phyloP scores from a whole-genome alignment of 2,113 vertebrate genomes.

The Prunella himalayana region DNA sequence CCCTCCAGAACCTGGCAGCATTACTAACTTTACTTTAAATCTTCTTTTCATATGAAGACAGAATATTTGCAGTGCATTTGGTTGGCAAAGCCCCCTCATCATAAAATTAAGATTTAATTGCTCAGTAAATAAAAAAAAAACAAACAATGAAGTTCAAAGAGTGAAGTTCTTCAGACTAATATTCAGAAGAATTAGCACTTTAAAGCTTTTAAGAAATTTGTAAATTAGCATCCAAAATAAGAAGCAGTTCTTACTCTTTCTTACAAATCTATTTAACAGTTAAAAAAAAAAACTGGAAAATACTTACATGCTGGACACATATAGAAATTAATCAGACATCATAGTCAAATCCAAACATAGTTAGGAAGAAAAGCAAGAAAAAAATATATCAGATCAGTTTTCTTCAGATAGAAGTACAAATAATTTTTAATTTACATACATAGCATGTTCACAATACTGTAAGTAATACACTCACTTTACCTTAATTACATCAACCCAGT shows the following conservation, averaged over 20 bases:
- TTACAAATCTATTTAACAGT: neutral
- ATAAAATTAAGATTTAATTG: neutral
- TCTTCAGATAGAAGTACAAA: neutral
- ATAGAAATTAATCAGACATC: neutral
- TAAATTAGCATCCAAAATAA: neutral
- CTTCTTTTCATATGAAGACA: neutral
- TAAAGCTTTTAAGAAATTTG: neutral
- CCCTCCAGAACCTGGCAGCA: neutral
- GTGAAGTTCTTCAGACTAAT: neutral
- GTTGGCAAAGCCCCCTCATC: neutral
- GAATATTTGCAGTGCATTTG: neutral
- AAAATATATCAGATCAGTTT: neutral
- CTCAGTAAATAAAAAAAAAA: neutral
- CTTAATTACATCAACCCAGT: constrained; percentile 98
- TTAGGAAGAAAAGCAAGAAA: constrained; percentile 36
- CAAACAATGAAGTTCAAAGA: neutral
- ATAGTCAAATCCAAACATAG: constrained; percentile 30
- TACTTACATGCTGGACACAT: constrained; percentile 80
- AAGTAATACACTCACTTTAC: constrained; percentile 63
- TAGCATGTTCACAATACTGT: neutral
- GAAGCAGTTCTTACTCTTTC: neutral
- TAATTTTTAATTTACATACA: neutral
- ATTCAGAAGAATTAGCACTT: neutral
- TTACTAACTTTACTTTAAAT: neutral
- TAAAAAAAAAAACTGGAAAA: constrained; percentile 25